Conservation (phyloP, 1,140 invertebrate species). For the Capitella teleta region DNA sequence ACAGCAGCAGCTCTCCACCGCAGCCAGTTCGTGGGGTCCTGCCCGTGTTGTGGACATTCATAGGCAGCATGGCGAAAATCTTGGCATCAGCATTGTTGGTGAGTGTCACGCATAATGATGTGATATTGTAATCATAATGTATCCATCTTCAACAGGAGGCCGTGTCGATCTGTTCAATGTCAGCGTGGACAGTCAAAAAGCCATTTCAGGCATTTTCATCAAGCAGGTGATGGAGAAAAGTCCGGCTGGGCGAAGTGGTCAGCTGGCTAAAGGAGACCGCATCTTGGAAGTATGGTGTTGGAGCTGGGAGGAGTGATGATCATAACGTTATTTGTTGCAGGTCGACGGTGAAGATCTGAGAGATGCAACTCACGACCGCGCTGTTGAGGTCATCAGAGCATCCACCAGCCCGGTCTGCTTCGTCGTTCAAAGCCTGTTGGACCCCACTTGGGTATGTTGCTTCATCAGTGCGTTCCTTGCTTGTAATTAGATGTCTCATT, state of each 20-base stretch:
- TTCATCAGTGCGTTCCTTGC: too few species aligned
- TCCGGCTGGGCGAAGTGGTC: constrained; percentile 80
- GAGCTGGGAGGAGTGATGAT: not conserved
- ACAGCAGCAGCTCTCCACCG: too few species aligned
- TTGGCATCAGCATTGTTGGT: constrained; percentile 95
- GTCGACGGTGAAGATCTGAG: constrained; percentile 86
- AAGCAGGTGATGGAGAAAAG: constrained; percentile 90
- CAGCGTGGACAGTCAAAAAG: constrained; percentile 37
- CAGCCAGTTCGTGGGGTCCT: constrained; percentile 63
- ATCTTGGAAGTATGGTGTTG: constrained; percentile 40
- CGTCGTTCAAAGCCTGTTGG: constrained; percentile 79
- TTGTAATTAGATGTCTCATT: too few species aligned
- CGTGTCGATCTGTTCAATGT: constrained; percentile 51
- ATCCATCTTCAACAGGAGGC: constrained; percentile 22
- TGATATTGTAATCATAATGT: not conserved
- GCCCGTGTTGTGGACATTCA: constrained; percentile 60
- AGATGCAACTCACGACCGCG: constrained; percentile 81
- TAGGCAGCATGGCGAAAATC: constrained; percentile 55
- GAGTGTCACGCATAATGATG: constrained; percentile 12
- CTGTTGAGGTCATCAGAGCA: constrained; percentile 89
- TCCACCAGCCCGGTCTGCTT: constrained; percentile 80
- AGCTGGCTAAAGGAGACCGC: constrained; percentile 60
- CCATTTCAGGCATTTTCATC: constrained; percentile 89
- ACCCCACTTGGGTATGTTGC: constrained; percentile 10
- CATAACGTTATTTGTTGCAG: constrained; percentile 49